Percentiles rank a stretch among this genome's conserved stretches.
Evolutionary conservation across 2,113 vertebrate genomes (phyloP).

Genomic region (Eulemur rufifrons): DNA sequence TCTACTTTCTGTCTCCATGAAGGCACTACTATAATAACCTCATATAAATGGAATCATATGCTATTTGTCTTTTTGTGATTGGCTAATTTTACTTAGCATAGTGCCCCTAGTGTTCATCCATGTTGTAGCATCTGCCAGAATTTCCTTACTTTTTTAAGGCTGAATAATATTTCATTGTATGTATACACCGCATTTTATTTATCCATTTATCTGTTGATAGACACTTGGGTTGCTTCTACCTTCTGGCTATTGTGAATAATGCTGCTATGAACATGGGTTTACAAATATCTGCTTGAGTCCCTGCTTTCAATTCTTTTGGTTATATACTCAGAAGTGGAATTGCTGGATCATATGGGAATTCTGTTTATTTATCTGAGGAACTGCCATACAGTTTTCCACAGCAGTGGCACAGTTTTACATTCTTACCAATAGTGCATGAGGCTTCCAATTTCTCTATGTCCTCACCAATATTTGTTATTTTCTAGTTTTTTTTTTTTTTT

Average conservation of each 20-base stretch:
- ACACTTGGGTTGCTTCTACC: no score
- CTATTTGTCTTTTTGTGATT: neutral
- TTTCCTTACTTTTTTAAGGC: neutral
- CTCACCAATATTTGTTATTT: neutral
- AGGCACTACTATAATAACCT: neutral
- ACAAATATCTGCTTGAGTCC: neutral
- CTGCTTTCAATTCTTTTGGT: neutral
- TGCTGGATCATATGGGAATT: neutral
- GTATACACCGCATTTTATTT: neutral
- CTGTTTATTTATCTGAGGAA: neutral
- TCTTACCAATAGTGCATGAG: neutral
- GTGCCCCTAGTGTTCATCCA: neutral
- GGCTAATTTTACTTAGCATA: neutral
- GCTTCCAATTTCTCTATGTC: neutral
- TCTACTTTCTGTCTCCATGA: neutral
- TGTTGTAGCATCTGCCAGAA: neutral
- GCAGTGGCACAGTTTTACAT: neutral
- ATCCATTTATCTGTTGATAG: no score
- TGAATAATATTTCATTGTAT: neutral
- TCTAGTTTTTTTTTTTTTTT: neutral
- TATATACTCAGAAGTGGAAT: neutral
- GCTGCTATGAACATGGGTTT: no score
- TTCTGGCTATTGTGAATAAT: neutral
- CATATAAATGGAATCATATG: neutral
- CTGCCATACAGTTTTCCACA: neutral